Base-by-base conservation (phyloP, 2,797 vertebrate genomes). In the Chaetophractus vellerosus region DNA sequence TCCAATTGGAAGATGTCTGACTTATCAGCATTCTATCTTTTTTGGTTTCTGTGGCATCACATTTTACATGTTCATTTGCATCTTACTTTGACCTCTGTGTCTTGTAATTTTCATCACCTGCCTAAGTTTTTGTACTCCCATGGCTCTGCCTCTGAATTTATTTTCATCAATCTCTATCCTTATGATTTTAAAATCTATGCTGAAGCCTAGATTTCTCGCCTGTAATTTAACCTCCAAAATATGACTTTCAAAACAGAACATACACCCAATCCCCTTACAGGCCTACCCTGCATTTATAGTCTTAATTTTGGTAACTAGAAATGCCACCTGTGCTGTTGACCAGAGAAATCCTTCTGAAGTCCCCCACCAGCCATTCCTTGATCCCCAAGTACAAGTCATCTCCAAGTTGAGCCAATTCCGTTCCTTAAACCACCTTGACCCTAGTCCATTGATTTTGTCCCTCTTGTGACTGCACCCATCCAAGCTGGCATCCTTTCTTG, bases 241-340 rank as follows among this genome's bases (percentile, higher is more conserved):
- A 41, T 45, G 28, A 92, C 38, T 76, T 45, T 28, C 2, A 21
- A 5, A 6, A 52, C 0, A 6, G 19, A 86, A 66, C 12, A 18
- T 12, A 14, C 4, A 61, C 6, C 9, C 33, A 3, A 12, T 2
- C 9, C 2, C 4, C 2, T 48, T 31, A 19, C 2, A 26, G 41
- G 41, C 3, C 2, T 2, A 5, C 26, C 8, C 0, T 23, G 19
- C 9, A 11, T 26, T 36, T 52, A 11, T 15, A 4, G 2, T 5
- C 4, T 52, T 61, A 50, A 24, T 68, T 45, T 48, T 68, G 5
- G 9, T 41, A 1, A 19, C 3, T 16, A 5, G 28, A 45, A 24
- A 6, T 74, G 15, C 11, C 52, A 8, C 31, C 0, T 3, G n/a
- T 16, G 41, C 3, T 64, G 11, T 24, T 19, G 10, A 26, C 28